Conservation (phyloP, 2,113 vertebrate genomes). For the Embiotoca jacksoni region DNA sequence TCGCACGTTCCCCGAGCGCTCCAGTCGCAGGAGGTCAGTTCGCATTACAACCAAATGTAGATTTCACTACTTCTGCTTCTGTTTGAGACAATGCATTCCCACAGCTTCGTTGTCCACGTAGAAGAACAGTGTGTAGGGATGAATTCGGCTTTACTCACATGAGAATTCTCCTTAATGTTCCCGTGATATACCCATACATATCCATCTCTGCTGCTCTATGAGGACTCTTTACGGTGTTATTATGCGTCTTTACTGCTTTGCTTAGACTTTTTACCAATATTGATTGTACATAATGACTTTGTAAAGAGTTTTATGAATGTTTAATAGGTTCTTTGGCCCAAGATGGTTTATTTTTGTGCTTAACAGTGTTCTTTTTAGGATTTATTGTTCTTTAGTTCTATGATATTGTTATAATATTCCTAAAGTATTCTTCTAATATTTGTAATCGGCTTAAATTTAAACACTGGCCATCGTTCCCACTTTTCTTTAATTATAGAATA, state of each 20-base stretch:
- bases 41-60: neutral
- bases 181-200: neutral
- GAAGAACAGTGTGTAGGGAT: neutral
- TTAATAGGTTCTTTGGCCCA: neutral
- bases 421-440: neutral
- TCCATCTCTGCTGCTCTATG: too few relatives aligned
- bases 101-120: accelerated
- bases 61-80: neutral
- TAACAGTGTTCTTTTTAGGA: too few relatives aligned
- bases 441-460: neutral
- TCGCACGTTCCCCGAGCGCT: neutral
- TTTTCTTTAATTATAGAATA: too few relatives aligned
- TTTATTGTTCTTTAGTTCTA: neutral
- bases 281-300: neutral
- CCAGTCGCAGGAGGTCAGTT: conserved; percentile 55
- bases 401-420: neutral
- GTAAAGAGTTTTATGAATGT: neutral
- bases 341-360: neutral
- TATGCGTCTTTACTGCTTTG: neutral
- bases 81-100: accelerated
- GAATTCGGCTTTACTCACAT: conserved; percentile 28
- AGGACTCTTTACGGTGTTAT: neutral
- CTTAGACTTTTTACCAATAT: neutral
- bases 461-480: too few relatives aligned
- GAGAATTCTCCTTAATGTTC: too few relatives aligned